phyloP scores from a whole-genome alignment of 2,113 vertebrate species.

The Myiagra hebetior region DNA sequence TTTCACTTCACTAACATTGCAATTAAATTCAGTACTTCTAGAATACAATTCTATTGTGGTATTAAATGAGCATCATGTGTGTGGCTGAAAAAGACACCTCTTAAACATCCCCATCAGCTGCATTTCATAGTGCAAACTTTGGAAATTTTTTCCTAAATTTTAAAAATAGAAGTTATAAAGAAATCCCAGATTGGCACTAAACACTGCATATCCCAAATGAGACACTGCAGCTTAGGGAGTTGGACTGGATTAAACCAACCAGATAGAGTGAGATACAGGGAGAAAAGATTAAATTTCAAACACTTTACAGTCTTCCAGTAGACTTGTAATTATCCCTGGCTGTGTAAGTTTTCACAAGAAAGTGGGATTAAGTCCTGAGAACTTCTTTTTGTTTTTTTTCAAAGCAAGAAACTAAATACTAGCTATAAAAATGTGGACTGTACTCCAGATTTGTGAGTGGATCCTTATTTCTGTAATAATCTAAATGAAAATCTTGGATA shows the following conservation, averaged over 20 bases:
- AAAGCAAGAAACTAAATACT: neutral
- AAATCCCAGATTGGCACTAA: neutral
- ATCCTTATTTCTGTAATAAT: neutral
- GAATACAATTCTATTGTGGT: neutral
- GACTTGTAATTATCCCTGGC: neutral
- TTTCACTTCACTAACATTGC: neutral
- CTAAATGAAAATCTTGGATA: neutral
- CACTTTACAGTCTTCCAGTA: neutral
- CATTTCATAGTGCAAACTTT: neutral
- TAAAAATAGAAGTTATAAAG: neutral
- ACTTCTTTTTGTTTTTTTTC: neutral
- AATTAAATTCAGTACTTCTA: neutral
- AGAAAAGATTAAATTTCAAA: neutral
- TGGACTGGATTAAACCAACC: neutral
- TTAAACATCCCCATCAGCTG: neutral
- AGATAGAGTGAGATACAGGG: neutral
- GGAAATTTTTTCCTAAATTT: neutral
- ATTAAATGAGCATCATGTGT: neutral
- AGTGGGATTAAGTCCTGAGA: neutral
- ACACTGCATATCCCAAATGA: neutral
- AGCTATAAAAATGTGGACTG: neutral
- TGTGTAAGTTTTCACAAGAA: neutral
- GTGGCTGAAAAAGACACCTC: neutral
- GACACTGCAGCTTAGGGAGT: neutral
- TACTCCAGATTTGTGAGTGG: neutral